These are phyloP conservation scores for Tragelaphus buxtoni DNA, from an alignment of 2,113 vertebrate genomes.

Conservation along the genomic window DNA sequence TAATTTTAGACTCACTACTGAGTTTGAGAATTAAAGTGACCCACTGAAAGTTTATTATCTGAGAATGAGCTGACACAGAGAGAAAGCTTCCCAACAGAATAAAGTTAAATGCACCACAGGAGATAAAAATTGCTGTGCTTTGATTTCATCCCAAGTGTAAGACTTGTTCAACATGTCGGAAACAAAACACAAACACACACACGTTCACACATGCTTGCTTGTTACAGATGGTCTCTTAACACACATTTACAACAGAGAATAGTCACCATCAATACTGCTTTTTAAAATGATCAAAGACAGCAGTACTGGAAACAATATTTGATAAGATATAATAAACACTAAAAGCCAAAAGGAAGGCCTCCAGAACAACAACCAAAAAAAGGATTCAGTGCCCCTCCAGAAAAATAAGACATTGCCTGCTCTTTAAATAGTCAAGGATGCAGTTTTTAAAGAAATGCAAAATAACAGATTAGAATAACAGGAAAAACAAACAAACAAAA, in stretches of 20 bases:
- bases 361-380: not conserved
- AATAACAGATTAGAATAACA: not conserved
- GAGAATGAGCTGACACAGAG: not conserved
- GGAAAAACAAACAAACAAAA: not conserved
- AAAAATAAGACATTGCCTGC: not conserved
- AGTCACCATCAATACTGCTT: not conserved
- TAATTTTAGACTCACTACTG: not conserved
- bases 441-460: not conserved
- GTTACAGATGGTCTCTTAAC: not conserved
- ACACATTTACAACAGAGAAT: not conserved
- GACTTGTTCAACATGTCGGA: not conserved
- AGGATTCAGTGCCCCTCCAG: not conserved
- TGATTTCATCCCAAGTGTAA: not conserved
- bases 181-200: not conserved
- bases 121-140: constrained; percentile 10
- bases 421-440: not conserved
- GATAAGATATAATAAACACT: not conserved
- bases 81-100: not conserved
- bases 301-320: not conserved
- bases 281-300: not conserved
- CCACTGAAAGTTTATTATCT: not conserved
- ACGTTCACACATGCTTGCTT: not conserved
- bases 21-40: not conserved
- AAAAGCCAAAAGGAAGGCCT: not conserved
- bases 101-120: not conserved